Evolutionary conservation across 1,140 invertebrate species (phyloP).

Genomic region (Macrobrachium rosenbergii): DNA sequence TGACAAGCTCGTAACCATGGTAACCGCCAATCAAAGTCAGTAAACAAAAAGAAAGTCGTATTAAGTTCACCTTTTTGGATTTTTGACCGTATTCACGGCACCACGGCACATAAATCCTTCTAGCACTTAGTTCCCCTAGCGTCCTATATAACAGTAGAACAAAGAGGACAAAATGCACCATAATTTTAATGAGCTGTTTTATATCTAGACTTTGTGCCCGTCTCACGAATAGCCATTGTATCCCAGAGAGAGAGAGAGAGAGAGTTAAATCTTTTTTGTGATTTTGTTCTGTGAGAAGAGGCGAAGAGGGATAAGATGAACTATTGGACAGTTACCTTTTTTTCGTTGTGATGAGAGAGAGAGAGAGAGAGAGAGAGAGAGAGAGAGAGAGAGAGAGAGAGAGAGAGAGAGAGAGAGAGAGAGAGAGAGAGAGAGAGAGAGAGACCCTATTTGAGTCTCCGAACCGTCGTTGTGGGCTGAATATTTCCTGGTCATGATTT

Average conservation of each 20-base stretch:
- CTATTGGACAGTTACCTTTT: no score
- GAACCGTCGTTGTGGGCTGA: no score
- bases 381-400: no score
- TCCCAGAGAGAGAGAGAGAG: neutral
- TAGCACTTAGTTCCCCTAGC: neutral
- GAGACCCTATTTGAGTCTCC: no score
- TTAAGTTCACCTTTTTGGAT: neutral
- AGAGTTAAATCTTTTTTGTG: neutral
- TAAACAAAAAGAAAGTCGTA: no score
- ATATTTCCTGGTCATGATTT: no score
- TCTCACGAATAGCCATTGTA: constrained; percentile 1
- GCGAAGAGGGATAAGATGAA: neutral
- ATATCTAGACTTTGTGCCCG: constrained; percentile 9
- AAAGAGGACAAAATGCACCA: constrained; percentile 21
- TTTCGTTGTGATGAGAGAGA: neutral
- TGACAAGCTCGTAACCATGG: no score
- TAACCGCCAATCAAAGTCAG: no score
- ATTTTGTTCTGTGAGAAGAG: neutral
- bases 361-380: neutral
- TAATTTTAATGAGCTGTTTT: constrained; percentile 26
- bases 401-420: neutral
- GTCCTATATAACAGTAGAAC: constrained; percentile 8
- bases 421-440: neutral
- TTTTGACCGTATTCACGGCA: no score
- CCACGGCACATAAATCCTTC: neutral